These are phyloP conservation scores for Dusona sp. DNA, from an alignment of 2,888 invertebrate genomes.

Conservation along the genomic window DNA sequence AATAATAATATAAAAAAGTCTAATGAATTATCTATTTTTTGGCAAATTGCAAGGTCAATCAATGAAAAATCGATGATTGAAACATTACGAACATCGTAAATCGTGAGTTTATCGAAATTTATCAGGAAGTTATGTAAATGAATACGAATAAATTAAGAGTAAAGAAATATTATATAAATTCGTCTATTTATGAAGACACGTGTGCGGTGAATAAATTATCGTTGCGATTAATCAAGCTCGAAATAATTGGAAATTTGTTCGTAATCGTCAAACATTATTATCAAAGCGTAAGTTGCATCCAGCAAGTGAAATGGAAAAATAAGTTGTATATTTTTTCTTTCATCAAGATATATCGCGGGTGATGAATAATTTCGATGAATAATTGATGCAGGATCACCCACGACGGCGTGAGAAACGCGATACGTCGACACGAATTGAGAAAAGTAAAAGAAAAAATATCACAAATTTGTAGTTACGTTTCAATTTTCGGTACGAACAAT, in stretches of 20 bases:
- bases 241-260: background rate
- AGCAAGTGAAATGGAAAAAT: background rate
- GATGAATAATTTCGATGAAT: constrained; percentile 3
- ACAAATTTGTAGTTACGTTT: background rate
- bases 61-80: background rate
- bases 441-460: background rate
- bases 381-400: background rate
- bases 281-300: background rate
- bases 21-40: background rate
- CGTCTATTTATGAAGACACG: background rate
- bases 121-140: background rate
- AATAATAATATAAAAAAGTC: too few relatives aligned
- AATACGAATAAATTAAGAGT: background rate
- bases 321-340: background rate
- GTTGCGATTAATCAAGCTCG: background rate
- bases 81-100: background rate
- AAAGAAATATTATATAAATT: background rate
- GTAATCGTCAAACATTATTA: background rate
- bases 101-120: background rate
- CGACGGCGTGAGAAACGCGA: background rate
- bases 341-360: background rate
- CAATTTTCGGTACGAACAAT: background rate
- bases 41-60: background rate
- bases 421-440: background rate
- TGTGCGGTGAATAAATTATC: background rate